Evolutionary conservation across 2,797 vertebrate species (phyloP).

Genomic region (Podargus strigoides): DNA sequence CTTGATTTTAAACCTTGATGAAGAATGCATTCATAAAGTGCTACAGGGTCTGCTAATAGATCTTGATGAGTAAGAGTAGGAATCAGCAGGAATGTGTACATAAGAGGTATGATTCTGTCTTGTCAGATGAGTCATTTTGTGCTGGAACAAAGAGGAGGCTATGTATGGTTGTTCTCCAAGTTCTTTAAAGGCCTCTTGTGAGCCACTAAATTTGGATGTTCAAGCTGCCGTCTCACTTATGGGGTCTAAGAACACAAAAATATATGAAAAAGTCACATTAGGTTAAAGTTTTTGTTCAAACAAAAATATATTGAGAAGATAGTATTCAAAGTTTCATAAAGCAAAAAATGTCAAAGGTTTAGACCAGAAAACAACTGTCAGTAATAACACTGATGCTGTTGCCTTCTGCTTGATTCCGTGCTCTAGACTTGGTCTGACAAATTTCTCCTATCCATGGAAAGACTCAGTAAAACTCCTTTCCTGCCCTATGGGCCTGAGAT

Average conservation of each 20-base stretch:
- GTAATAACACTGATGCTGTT: not conserved
- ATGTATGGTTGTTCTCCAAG: constrained; percentile 66
- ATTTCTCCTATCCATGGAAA: not conserved
- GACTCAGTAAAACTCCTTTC: not conserved
- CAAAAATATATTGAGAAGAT: not conserved
- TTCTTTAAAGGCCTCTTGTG: constrained; percentile 69
- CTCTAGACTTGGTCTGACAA: not conserved
- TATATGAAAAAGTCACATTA: not conserved
- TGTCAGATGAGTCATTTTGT: constrained; percentile 39
- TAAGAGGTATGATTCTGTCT: constrained; percentile 44
- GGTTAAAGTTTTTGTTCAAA: not conserved
- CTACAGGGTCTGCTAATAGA: not conserved
- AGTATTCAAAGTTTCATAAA: not conserved
- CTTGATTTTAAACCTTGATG: not conserved
- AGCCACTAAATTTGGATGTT: constrained; percentile 53
- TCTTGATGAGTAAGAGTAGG: not conserved
- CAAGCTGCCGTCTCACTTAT: not conserved
- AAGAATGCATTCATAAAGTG: not conserved
- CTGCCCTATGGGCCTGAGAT: not conserved
- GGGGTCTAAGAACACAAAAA: not conserved
- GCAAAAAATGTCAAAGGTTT: not conserved
- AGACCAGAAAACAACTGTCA: not conserved
- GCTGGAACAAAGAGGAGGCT: constrained; percentile 58
- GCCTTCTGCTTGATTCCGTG: not conserved
- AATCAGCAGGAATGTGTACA: constrained; percentile 28